Conservation (phyloP, 2,888 invertebrate species). For the Hemistola chrysoprasaria region DNA sequence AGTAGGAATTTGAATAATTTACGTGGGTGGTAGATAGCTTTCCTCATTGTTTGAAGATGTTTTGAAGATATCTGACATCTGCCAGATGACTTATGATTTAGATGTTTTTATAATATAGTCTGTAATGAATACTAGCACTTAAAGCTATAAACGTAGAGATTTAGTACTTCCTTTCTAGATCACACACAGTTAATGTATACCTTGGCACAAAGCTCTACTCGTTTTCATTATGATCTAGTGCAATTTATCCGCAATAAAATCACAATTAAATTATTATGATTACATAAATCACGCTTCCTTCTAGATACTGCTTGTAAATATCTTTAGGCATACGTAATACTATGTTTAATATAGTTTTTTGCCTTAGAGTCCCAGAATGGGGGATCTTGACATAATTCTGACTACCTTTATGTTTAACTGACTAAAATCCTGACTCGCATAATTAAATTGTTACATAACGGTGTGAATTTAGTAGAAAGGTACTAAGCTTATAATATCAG, state of each 20-base stretch:
- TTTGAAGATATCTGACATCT: slow-evolving; percentile 7
- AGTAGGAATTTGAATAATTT: slow-evolving; percentile 11
- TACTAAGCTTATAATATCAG: too few relatives aligned
- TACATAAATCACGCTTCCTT: slow-evolving; percentile 1
- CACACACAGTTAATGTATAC: slow-evolving; percentile 7
- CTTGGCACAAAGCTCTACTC: slow-evolving; percentile 16
- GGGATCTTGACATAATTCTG: too few relatives aligned
- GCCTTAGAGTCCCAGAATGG: too few relatives aligned
- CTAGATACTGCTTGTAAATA: background rate
- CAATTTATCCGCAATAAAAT: slow-evolving; percentile 6
- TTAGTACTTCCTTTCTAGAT: slow-evolving; percentile 18
- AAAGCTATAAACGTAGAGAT: slow-evolving; percentile 13
- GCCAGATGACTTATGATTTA: slow-evolving; percentile 8
- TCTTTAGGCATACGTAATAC: too few relatives aligned
- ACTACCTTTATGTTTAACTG: too few relatives aligned
- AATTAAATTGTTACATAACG: too few relatives aligned
- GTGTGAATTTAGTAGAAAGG: too few relatives aligned
- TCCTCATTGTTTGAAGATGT: slow-evolving; percentile 9
- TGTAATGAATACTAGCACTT: background rate
- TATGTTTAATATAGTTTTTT: too few relatives aligned
- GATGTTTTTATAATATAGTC: too few relatives aligned
- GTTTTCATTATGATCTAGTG: slow-evolving; percentile 6
- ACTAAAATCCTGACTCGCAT: too few relatives aligned
- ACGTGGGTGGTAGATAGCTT: slow-evolving; percentile 15
- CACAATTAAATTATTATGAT: background rate